These are phyloP conservation scores for Coracopsis vasa DNA, from an alignment of 2,113 vertebrate genomes.

Conservation along the genomic window DNA sequence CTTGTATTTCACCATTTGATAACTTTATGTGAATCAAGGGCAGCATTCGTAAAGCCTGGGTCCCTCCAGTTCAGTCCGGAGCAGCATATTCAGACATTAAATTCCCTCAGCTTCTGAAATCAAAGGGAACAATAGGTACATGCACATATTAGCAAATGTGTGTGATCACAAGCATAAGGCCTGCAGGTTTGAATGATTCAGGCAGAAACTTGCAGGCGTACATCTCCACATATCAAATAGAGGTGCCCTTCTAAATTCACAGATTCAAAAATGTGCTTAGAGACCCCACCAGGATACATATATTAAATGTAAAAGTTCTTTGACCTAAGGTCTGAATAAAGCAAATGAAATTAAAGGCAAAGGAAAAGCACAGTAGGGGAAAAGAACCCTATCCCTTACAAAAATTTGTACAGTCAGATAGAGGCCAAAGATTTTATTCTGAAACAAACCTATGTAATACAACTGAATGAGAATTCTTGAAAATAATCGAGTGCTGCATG, in stretches of 20 bases:
- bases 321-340: conserved; percentile 20
- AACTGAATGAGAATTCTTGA: not conserved
- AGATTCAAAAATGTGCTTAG: not conserved
- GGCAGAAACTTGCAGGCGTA: not conserved
- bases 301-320: not conserved
- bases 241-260: not conserved
- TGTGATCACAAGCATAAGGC: not conserved
- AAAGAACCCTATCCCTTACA: not conserved
- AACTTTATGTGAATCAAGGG: not conserved
- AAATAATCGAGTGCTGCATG: not conserved
- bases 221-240: not conserved
- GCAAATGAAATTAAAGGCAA: not conserved
- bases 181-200: not conserved
- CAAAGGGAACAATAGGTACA: not conserved
- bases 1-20: not conserved
- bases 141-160: not conserved
- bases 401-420: not conserved
- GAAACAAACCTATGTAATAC: not conserved
- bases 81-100: not conserved
- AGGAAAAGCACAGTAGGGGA: not conserved
- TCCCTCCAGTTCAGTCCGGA: not conserved
- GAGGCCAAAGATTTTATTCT: conserved; percentile 7
- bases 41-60: not conserved
- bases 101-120: conserved; percentile 8
- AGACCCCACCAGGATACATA: not conserved